These are phyloP conservation scores for Pararge aegeria DNA, from an alignment of 1,140 invertebrate genomes.

Conservation along the genomic window DNA sequence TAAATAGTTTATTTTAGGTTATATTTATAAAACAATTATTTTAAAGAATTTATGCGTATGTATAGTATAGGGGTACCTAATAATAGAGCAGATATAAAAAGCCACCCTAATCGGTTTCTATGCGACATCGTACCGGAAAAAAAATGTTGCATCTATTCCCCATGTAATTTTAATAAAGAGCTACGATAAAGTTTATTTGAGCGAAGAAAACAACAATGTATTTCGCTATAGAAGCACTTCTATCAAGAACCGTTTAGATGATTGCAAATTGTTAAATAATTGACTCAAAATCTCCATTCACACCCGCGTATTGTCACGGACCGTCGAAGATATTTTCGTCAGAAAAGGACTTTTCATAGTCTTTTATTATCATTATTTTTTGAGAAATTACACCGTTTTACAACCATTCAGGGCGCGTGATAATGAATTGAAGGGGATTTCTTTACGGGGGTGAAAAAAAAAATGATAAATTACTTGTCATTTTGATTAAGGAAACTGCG, in stretches of 20 bases:
- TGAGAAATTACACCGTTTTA: conserved; percentile 51
- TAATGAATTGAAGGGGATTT: conserved; percentile 50
- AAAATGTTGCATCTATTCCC: no score
- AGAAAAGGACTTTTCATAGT: conserved; percentile 22
- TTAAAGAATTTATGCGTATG: no score
- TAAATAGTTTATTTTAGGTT: no score
- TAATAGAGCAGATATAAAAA: no score
- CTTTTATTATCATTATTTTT: conserved; percentile 37
- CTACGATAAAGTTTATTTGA: no score
- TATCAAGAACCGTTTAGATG: background rate
- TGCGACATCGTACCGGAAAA: no score
- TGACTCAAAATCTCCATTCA: conserved; percentile 15
- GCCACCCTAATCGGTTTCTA: no score
- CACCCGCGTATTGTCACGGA: conserved; percentile 13
- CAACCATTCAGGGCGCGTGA: conserved; percentile 36
- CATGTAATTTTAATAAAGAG: no score
- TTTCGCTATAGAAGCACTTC: no score
- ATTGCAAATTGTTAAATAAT: conserved; percentile 20
- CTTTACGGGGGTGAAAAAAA: conserved; percentile 24
- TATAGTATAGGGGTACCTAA: no score
- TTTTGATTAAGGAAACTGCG: conserved; percentile 47
- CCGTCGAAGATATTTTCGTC: conserved; percentile 17
- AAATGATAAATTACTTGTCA: conserved; percentile 54
- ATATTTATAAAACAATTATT: no score
- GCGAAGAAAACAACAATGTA: no score